Base-by-base conservation (phyloP, 2,888 invertebrate genomes). In the Himalopsyche japonica region DNA sequence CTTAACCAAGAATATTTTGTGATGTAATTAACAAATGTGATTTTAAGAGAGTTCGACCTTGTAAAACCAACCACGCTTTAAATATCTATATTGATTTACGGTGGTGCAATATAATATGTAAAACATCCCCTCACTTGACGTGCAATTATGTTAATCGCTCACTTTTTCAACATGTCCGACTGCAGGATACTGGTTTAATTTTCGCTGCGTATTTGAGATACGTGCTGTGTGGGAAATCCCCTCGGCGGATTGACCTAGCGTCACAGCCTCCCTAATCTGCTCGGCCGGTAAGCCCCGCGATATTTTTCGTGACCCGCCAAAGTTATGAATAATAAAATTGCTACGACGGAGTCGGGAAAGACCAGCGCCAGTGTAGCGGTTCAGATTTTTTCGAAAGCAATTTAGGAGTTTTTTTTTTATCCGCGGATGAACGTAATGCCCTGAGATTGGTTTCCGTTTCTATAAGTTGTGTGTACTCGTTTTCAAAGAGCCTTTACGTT, bases 271-370 rank as follows among this genome's bases (percentile, higher is more conserved):
- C 83, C 83, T 83, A 83, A 83, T 83, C 83, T 79, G 37, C 80
- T 76, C 64, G 24, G 49, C 80, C 80, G 43, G 37, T 32, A 81
- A 84, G 81, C 84, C 84, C 24, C 37, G 78, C 70, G 84, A 84
- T 84, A 84, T 84, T 84, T 84, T 84, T 78, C 84, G 84, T 84
- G 84, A 76, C 76, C 81, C 80, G 81, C 81, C 70, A 78, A 81
- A 76, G 57, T 49, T 77, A 84, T 81, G 84, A 84, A 81, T 81
- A 81, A 81, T 76, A 84, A 84, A 84, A 84, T 70, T 47, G 64
- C 47, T 12, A 76, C 80, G 15, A 37, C 37, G 24, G 1, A 37
- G 15, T n/a, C 20, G 43, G 32, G n/a, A 7, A 37, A 24, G 78
- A 37, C 78, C 37, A 37, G 37, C 43, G 37, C 57, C 57, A 24